Evolutionary conservation across 1,140 invertebrate species (phyloP).

Genomic region (Drosophila prosaltans): DNA sequence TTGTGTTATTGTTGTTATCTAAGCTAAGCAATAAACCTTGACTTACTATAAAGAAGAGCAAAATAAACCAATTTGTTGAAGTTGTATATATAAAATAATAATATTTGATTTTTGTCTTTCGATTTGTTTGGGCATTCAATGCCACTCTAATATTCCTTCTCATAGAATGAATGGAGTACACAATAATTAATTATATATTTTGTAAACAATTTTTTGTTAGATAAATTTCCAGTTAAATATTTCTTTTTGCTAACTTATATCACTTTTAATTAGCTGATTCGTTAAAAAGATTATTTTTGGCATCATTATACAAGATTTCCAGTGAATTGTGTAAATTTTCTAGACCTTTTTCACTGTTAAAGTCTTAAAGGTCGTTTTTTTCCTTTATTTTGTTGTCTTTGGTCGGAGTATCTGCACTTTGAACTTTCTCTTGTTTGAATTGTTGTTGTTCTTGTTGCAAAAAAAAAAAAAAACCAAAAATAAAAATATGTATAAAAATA

Average conservation of each 20-base stretch:
- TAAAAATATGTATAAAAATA: slow-evolving; percentile 14
- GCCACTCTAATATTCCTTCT: too few relatives aligned
- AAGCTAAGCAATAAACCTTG: slow-evolving; percentile 63
- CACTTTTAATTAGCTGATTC: too few relatives aligned
- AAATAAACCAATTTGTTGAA: slow-evolving; percentile 1
- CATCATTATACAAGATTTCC: too few relatives aligned
- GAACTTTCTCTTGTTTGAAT: neutral
- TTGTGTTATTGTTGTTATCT: slow-evolving; percentile 50
- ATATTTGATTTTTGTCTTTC: neutral
- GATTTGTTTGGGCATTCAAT: neutral
- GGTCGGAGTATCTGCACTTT: neutral
- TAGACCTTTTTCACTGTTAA: too few relatives aligned
- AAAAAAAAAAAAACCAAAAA: neutral
- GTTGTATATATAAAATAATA: neutral
- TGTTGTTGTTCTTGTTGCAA: neutral
- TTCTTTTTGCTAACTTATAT: too few relatives aligned
- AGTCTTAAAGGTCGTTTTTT: too few relatives aligned
- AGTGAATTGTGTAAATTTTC: too few relatives aligned
- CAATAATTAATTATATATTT: too few relatives aligned
- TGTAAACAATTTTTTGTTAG: too few relatives aligned
- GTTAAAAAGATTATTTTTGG: too few relatives aligned
- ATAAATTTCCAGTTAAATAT: too few relatives aligned
- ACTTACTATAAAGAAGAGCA: slow-evolving; percentile 11
- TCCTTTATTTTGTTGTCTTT: neutral
- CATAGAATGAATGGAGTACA: too few relatives aligned